Conservation (phyloP, 2,888 invertebrate species). For the Strigamia crassipes region DNA sequence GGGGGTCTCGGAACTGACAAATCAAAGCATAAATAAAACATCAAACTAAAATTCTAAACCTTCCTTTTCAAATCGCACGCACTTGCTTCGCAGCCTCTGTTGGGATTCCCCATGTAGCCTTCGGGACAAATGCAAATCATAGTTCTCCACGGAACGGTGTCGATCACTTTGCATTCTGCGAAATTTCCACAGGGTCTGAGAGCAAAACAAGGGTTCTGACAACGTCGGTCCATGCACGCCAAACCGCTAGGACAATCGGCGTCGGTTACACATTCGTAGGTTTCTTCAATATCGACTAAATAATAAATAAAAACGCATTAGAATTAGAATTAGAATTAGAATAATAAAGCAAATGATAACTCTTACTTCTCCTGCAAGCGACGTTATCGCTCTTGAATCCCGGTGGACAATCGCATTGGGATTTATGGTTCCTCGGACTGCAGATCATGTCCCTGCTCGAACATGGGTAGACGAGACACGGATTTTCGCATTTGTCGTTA, state of each 20-base stretch:
- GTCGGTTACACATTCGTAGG: conserved; percentile 70
- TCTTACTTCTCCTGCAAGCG: conserved; percentile 31
- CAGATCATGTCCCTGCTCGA: conserved; percentile 56
- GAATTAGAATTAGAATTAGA: too few relatives aligned
- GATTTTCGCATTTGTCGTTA: conserved; percentile 75
- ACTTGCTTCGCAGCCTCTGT: conserved; percentile 50
- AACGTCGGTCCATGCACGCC: conserved; percentile 80
- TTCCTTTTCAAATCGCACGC: conserved; percentile 1
- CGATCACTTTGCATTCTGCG: conserved; percentile 73
- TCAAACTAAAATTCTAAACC: neutral
- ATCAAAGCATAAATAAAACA: neutral
- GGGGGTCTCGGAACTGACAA: conserved; percentile 45
- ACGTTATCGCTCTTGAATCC: conserved; percentile 52
- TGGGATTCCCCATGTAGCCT: conserved; percentile 51
- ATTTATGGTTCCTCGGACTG: conserved; percentile 47
- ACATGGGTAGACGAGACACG: conserved; percentile 63
- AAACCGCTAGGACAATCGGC: conserved; percentile 77
- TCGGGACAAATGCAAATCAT: conserved; percentile 73
- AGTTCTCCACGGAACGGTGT: conserved; percentile 82
- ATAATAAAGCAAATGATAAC: neutral
- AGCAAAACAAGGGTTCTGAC: conserved; percentile 68
- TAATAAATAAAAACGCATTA: neutral
- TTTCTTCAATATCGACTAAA: conserved; percentile 51
- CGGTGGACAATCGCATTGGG: conserved; percentile 53
- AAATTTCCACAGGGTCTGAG: conserved; percentile 51